phyloP scores from a whole-genome alignment of 2,797 vertebrate genomes.

The Argyrosomus regius region DNA sequence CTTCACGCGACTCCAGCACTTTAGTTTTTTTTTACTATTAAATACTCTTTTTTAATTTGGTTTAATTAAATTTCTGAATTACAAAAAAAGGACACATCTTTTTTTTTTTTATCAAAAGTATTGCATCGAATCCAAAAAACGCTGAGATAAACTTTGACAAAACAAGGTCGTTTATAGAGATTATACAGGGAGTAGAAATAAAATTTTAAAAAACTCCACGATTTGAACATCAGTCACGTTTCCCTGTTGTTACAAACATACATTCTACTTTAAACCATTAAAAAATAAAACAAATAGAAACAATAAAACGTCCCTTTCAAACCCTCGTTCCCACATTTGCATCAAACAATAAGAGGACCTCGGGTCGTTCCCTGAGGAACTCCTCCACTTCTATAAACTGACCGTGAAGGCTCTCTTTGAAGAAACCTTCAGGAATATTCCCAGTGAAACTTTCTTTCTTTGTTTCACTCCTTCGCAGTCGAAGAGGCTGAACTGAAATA shows the following conservation, averaged over 20 bases:
- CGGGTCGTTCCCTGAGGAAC: slow-evolving; percentile 52
- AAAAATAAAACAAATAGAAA: slow-evolving; percentile 33
- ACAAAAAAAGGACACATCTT: slow-evolving; percentile 61
- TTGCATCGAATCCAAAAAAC: slow-evolving; percentile 68
- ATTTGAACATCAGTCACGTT: slow-evolving; percentile 19
- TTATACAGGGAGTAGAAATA: slow-evolving; percentile 57
- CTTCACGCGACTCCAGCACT: neutral
- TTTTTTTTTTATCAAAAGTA: slow-evolving; percentile 68
- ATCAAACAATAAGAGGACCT: slow-evolving; percentile 28
- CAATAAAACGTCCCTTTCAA: slow-evolving; percentile 44
- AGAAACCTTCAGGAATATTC: neutral
- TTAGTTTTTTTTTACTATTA: neutral
- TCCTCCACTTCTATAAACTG: neutral
- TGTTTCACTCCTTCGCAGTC: slow-evolving; percentile 1
- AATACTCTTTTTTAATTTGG: slow-evolving; percentile 31
- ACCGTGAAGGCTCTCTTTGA: neutral
- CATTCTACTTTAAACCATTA: neutral
- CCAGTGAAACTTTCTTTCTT: slow-evolving; percentile 1
- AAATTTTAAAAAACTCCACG: slow-evolving; percentile 20
- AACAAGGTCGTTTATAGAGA: slow-evolving; percentile 27
- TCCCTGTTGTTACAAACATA: slow-evolving; percentile 38
- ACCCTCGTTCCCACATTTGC: slow-evolving; percentile 17
- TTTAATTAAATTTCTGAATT: slow-evolving; percentile 48
- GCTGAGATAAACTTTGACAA: slow-evolving; percentile 55
- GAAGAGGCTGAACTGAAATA: slow-evolving; percentile 15